Conservation (phyloP, 2,113 vertebrate genomes). For the Smithornis capensis region DNA sequence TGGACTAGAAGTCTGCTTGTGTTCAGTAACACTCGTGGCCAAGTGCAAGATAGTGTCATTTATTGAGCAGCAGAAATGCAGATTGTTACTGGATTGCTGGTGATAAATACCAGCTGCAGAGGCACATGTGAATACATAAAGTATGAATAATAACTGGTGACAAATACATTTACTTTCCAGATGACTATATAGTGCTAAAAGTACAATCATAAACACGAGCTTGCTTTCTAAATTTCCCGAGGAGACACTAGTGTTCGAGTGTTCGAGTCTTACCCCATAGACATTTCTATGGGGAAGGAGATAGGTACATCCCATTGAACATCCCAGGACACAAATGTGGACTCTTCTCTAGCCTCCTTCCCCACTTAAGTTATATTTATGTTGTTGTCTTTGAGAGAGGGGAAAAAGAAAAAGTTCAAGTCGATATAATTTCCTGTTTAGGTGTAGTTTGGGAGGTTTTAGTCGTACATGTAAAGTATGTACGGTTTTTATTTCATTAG, state of each 20-base stretch:
- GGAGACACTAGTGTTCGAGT: not conserved
- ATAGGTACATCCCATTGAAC: not conserved
- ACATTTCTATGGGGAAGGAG: not conserved
- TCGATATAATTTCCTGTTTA: not conserved
- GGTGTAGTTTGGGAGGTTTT: not conserved
- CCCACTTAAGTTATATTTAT: not conserved
- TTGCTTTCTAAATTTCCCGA: not conserved
- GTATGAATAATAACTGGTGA: not conserved
- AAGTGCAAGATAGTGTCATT: not conserved
- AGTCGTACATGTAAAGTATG: not conserved
- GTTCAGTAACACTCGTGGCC: not conserved
- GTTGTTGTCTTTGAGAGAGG: not conserved
- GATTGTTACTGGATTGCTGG: not conserved
- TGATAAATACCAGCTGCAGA: not conserved
- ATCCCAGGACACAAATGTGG: not conserved
- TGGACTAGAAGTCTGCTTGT: not conserved
- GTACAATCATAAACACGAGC: not conserved
- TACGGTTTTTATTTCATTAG: not conserved
- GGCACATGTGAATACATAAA: not conserved
- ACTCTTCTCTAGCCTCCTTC: not conserved
- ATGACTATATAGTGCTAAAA: not conserved
- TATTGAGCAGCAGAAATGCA: not conserved
- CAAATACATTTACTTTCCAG: not conserved
- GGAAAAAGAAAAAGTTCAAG: not conserved
- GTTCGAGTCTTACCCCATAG: not conserved